Evolutionary conservation across 2,113 vertebrate species (phyloP).

Genomic region (Ibidorhyncha struthersii): DNA sequence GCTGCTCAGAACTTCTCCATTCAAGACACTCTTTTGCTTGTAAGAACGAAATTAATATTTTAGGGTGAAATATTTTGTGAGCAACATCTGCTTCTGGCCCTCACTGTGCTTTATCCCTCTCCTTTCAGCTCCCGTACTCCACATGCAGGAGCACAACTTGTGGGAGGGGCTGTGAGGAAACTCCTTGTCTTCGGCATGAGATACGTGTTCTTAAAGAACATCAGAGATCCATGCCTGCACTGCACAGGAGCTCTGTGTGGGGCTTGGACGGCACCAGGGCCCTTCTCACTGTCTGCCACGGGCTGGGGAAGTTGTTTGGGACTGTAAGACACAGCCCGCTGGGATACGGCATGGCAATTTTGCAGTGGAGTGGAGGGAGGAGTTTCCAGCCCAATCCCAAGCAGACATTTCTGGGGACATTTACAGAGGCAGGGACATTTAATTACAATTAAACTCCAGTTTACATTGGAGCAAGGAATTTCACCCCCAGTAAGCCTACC

Average conservation of each 20-base stretch:
- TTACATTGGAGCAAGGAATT: background rate
- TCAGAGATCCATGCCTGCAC: background rate
- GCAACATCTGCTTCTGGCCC: background rate
- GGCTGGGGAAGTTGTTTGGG: background rate
- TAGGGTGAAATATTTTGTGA: background rate
- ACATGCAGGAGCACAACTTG: background rate
- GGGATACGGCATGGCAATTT: background rate
- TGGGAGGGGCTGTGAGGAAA: background rate
- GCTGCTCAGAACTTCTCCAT: background rate
- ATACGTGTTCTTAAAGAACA: background rate
- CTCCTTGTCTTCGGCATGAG: background rate
- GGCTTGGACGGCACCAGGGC: background rate
- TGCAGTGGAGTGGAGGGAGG: background rate
- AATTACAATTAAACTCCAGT: background rate
- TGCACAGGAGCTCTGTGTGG: rapidly evolving
- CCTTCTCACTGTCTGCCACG: background rate
- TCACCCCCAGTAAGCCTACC: background rate
- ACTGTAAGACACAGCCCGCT: background rate
- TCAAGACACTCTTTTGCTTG: background rate
- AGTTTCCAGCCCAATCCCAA: background rate
- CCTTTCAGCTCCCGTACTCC: background rate
- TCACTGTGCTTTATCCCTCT: background rate
- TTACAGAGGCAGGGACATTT: background rate
- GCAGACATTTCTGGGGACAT: background rate
- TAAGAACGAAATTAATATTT: background rate